Evolutionary conservation across 2,113 vertebrate species (phyloP), one percentile per base, ranked within the genome.

Genomic region (Malurus alboscapulatus): DNA sequence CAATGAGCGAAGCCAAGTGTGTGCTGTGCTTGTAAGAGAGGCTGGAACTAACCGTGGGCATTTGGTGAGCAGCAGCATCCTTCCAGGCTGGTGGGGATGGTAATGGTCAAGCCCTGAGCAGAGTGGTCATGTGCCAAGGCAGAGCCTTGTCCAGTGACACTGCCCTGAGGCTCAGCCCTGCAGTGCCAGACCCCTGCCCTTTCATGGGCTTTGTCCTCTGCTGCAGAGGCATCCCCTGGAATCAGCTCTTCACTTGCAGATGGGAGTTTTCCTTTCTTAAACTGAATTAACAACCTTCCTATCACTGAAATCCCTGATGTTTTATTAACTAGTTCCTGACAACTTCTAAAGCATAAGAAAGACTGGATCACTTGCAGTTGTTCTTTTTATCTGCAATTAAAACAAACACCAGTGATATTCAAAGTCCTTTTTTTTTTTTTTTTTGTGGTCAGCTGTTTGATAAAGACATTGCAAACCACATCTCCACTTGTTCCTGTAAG

Each of bases 21-120:
- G 61, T 57, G 10, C 51, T 88, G n/a, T 88, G 45, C 40, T 22
- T 57, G 1, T 84, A 10, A 18, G 22, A 57, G 48, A 86, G 48
- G 16, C 22, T 13, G 7, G 38, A 67, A 57, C 45, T 51, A n/a
- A n/a, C 14, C 6, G 2, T 0, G 0, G 18, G 40, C 44, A 16
- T 81, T 66, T 84, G 73, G 53, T 78, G 57, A 54, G 32, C 55
- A 72, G 48, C 48, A 72, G 45, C 22, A 5, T 44, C 2, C 2
- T 82, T 45, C 12, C 48, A 5, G 18, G 14, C 40, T 25, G 42
- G 12, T 80, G 59, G 26, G 38, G 32, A 7, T 66, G 54, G 29
- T 29, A 5, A 2, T 27, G 63, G 12, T 19, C 61, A 36, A 1
- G 2, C 4, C 25, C 17, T 0, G 1, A 13, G 67, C 26, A 30